phyloP scores from a whole-genome alignment of 2,888 invertebrate genomes.

The Protophormia terraenovae region DNA sequence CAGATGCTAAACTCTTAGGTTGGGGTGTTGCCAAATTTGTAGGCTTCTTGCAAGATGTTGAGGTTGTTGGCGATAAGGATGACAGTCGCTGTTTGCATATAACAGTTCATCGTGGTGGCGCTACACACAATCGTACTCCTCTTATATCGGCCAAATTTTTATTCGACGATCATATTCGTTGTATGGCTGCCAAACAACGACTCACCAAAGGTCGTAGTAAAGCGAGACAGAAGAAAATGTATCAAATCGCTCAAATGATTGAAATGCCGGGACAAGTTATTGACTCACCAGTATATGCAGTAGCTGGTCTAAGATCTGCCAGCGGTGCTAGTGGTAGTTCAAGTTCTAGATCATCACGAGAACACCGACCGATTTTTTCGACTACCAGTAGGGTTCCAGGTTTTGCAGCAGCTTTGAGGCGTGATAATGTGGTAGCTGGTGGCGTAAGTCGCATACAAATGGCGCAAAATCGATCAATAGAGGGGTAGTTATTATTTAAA shows the following conservation, averaged over 20 bases:
- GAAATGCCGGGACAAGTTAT: constrained; percentile 86
- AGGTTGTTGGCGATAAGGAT: constrained; percentile 97
- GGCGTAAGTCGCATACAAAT: constrained; percentile 80
- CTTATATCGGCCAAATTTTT: constrained; percentile 95
- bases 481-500: constrained; percentile 74
- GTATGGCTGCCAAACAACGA: constrained; percentile 98
- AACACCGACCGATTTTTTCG: constrained; percentile 83
- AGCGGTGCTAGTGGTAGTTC: constrained; percentile 72
- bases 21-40: constrained; percentile 99
- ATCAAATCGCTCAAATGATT: constrained; percentile 94
- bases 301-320: constrained; percentile 72
- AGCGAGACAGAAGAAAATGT: constrained; percentile 98
- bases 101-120: constrained; percentile 91
- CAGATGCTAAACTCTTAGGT: constrained; percentile 95
- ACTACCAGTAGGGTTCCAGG: constrained; percentile 82
- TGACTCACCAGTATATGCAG: constrained; percentile 78
- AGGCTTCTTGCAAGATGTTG: constrained; percentile 97
- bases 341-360: constrained; percentile 74
- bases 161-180: constrained; percentile 99
- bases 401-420: constrained; percentile 84
- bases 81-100: constrained; percentile 97
- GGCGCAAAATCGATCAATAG: constrained; percentile 79
- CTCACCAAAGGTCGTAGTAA: constrained; percentile 93
- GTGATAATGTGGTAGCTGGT: constrained; percentile 78
- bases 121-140: constrained; percentile 87